These are phyloP conservation scores for Lithophane socia DNA, from an alignment of 2,888 invertebrate genomes.

Conservation along the genomic window DNA sequence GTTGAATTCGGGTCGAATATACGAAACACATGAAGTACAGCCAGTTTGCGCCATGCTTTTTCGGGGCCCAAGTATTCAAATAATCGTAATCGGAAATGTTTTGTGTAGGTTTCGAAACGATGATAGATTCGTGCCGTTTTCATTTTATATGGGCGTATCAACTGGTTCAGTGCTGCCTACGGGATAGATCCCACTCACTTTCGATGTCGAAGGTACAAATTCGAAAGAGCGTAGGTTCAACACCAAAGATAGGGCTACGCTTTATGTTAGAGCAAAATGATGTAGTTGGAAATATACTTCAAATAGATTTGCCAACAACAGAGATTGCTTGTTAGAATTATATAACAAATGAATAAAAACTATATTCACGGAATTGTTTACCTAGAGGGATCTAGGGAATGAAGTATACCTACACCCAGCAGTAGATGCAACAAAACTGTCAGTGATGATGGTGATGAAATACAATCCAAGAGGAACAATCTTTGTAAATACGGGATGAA, in stretches of 20 bases:
- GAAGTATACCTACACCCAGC: not conserved
- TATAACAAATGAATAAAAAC: no score
- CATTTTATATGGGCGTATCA: constrained; percentile 53
- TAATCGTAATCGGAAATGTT: constrained; percentile 45
- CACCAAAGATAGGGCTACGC: constrained; percentile 5
- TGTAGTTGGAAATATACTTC: not conserved
- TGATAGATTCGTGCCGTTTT: constrained; percentile 52
- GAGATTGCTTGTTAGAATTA: not conserved
- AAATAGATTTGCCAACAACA: not conserved
- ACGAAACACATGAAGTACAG: constrained; percentile 7
- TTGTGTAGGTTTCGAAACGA: constrained; percentile 51
- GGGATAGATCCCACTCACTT: constrained; percentile 53
- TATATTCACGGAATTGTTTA: not conserved
- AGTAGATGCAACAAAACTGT: not conserved
- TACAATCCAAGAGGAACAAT: no score
- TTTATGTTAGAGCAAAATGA: constrained; percentile 16
- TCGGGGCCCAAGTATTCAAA: constrained; percentile 13
- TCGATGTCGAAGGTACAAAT: constrained; percentile 11
- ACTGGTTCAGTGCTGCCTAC: constrained; percentile 56
- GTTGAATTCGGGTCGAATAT: not conserved
- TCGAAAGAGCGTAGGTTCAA: constrained; percentile 49
- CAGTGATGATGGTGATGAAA: not conserved
- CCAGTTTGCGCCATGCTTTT: constrained; percentile 7
- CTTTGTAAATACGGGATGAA: no score
- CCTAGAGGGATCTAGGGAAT: no score